Conservation (phyloP, 2,888 invertebrate species). For the Lasioglossum leucozonium region DNA sequence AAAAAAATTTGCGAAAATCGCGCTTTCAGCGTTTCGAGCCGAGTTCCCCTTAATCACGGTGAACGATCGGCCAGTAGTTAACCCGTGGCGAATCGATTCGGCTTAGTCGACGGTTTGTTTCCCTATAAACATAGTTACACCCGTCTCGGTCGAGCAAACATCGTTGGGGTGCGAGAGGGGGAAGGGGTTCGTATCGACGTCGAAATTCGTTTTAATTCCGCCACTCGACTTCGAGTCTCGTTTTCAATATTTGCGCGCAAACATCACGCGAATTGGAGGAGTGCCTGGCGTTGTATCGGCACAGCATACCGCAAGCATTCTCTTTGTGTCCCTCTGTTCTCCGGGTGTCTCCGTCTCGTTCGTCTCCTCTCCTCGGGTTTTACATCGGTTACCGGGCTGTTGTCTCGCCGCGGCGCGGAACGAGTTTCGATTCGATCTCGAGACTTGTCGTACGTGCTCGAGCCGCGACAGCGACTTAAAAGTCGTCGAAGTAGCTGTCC, state of each 20-base stretch:
- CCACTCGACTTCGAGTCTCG: slow-evolving; percentile 39
- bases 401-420: slow-evolving; percentile 17
- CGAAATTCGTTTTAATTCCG: slow-evolving; percentile 54
- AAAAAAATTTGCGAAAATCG: neutral
- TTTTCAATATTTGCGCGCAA: slow-evolving; percentile 56
- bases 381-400: neutral
- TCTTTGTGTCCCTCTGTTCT: neutral
- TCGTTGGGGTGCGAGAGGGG: neutral
- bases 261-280: slow-evolving; percentile 32
- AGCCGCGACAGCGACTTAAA: slow-evolving; percentile 37
- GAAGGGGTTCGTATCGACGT: neutral
- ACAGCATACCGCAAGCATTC: neutral
- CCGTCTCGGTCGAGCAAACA: slow-evolving; percentile 16
- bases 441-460: slow-evolving; percentile 37
- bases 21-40: neutral
- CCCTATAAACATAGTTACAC: slow-evolving; percentile 14
- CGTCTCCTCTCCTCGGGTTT: neutral
- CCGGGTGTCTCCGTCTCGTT: neutral
- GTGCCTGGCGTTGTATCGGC: neutral
- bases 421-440: slow-evolving; percentile 48
- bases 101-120: slow-evolving; percentile 24
- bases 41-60: neutral
- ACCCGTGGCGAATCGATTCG: slow-evolving; percentile 11
- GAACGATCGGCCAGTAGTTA: neutral
- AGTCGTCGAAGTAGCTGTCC: slow-evolving; percentile 41